Evolutionary conservation across 2,888 invertebrate genomes (phyloP).

Genomic region (Himalopsyche anomala): DNA sequence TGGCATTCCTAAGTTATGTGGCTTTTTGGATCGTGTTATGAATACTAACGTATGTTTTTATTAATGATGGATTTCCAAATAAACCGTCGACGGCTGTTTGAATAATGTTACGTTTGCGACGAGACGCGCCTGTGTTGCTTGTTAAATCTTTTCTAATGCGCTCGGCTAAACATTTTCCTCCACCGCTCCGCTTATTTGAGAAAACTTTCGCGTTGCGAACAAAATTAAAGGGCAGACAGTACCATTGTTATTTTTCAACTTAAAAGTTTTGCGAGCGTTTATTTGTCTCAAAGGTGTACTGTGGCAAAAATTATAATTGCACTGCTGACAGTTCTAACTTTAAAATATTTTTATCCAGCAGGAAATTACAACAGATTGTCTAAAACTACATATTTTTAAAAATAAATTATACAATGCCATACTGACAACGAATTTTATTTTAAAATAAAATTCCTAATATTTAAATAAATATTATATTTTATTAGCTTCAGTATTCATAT

Average conservation of each 20-base stretch:
- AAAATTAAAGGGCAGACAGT: constrained; percentile 46
- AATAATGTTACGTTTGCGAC: constrained; percentile 6
- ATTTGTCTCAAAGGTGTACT: constrained; percentile 20
- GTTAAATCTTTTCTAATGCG: constrained; percentile 46
- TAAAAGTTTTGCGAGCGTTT: constrained; percentile 43
- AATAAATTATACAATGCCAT: too few relatives aligned
- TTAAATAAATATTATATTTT: too few relatives aligned
- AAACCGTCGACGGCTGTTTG: constrained; percentile 2
- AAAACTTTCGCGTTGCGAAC: constrained; percentile 26
- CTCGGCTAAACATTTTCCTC: constrained; percentile 41
- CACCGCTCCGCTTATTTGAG: constrained; percentile 36
- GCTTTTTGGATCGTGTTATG: background rate
- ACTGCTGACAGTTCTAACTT: constrained; percentile 11
- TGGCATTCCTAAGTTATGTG: background rate
- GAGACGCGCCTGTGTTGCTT: constrained; percentile 35
- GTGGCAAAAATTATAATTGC: constrained; percentile 13
- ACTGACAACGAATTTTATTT: too few relatives aligned
- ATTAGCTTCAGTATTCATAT: too few relatives aligned
- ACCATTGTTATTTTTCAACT: constrained; percentile 44
- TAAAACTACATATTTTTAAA: too few relatives aligned
- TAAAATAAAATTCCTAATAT: too few relatives aligned
- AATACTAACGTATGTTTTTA: constrained; percentile 15
- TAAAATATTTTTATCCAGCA: background rate
- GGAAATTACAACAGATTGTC: background rate
- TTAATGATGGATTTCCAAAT: constrained; percentile 34